A percentile compares a stretch with the other conserved stretches of the same genome.
These are phyloP conservation scores for Habroteleia sp. DNA, from an alignment of 2,888 invertebrate species.

Conservation along the genomic window DNA sequence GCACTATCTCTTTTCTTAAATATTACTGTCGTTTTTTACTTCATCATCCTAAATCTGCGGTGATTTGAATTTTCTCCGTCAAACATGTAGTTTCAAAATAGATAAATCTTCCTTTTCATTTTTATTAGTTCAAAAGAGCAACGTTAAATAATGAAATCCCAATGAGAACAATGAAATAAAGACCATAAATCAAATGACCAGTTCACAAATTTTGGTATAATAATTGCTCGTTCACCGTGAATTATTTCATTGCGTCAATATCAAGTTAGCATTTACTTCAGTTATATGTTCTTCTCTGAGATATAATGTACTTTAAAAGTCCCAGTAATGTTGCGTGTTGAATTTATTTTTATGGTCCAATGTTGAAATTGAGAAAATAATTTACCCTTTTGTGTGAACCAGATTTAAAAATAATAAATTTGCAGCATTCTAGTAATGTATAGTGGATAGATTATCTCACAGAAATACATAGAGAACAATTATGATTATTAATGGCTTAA, in stretches of 20 bases:
- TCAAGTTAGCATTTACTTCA: no score
- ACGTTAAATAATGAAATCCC: constrained; percentile 15
- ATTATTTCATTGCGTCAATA: constrained; percentile 45
- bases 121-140: constrained; percentile 35
- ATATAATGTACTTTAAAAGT: constrained; percentile 28
- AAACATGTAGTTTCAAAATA: constrained; percentile 4
- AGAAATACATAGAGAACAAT: no score
- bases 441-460: no score
- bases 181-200: no score
- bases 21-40: constrained; percentile 2
- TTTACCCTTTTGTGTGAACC: constrained; percentile 16
- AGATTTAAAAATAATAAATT: no score
- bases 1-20: constrained; percentile 28
- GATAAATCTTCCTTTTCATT: constrained; percentile 33
- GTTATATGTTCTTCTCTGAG: constrained; percentile 21
- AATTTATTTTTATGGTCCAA: constrained; percentile 29
- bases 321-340: not conserved
- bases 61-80: constrained; percentile 46
- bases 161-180: constrained; percentile 20
- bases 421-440: no score
- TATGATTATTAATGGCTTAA: no score
- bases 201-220: constrained; percentile 25
- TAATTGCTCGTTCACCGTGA: constrained; percentile 17
- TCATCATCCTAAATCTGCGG: constrained; percentile 4
- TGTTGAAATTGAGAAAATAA: constrained; percentile 28